Evolutionary conservation across 2,113 vertebrate genomes (phyloP).

Genomic region (Burhinus oedicnemus): DNA sequence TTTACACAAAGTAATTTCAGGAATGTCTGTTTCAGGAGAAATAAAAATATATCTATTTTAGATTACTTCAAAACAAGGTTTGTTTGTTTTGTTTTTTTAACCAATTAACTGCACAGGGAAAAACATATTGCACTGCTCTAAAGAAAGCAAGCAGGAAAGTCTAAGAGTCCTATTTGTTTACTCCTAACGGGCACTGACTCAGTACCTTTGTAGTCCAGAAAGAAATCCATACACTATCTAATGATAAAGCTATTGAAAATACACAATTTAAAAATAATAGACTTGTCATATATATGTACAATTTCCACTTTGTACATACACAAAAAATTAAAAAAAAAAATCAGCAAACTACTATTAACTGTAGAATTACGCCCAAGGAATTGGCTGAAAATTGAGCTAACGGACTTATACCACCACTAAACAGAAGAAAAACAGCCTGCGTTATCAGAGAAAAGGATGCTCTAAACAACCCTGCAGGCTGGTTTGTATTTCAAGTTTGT

Average conservation of each 20-base stretch:
- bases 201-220: neutral
- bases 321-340: neutral
- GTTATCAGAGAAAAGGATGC: neutral
- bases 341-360: neutral
- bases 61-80: neutral
- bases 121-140: neutral
- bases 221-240: neutral
- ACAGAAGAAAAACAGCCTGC: neutral
- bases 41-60: neutral
- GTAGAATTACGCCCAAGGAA: neutral
- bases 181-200: neutral
- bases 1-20: neutral
- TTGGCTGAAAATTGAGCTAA: neutral
- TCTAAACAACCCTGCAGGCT: neutral
- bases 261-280: neutral
- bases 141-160: neutral
- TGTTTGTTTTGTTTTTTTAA: neutral
- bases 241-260: neutral
- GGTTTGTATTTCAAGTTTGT: neutral
- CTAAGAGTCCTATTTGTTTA: neutral
- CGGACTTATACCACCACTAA: neutral
- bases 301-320: neutral
- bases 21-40: neutral
- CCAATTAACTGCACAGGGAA: neutral
- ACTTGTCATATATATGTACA: neutral